Evolutionary conservation across 92 coral and sea anemone genomes (phyloP).

Genomic region (Umimayanthus chanpuru): DNA sequence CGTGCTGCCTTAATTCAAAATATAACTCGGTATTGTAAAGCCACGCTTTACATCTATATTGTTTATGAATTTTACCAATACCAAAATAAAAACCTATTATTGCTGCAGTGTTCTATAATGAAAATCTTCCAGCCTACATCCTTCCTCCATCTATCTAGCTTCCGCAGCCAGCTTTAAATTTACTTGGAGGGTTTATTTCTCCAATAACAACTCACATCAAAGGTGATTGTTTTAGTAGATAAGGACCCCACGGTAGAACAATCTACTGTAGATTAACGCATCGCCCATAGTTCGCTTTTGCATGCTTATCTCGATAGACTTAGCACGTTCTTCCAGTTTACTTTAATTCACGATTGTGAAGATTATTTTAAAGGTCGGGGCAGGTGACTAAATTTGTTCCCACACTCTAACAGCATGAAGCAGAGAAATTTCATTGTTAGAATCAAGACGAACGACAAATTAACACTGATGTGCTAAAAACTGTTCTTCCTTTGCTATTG

Average conservation of each 20-base stretch:
- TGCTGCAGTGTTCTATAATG: conserved; percentile 68
- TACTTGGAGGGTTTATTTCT: conserved; percentile 71
- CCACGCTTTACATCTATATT: conserved; percentile 65
- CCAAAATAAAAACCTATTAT: conserved; percentile 73
- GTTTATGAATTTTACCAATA: conserved; percentile 81
- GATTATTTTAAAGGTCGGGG: conserved; percentile 56
- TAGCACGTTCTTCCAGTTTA: conserved; percentile 73
- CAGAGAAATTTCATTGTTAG: conserved; percentile 52
- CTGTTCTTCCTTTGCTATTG: conserved; percentile 39
- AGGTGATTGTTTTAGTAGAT: conserved; percentile 67
- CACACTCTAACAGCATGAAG: conserved; percentile 49
- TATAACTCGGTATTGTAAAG: conserved; percentile 56
- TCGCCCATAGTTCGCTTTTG: conserved; percentile 60
- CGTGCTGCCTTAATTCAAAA: conserved; percentile 64
- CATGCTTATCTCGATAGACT: conserved; percentile 72
- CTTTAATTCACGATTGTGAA: conserved; percentile 72
- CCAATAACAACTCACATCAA: conserved; percentile 62
- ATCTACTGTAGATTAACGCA: conserved; percentile 79
- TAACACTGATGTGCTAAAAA: conserved; percentile 24
- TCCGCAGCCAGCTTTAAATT: conserved; percentile 90
- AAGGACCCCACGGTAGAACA: conserved; percentile 70
- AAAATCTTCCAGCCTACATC: conserved; percentile 65
- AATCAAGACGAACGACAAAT: conserved; percentile 25
- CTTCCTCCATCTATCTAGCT: conserved; percentile 74
- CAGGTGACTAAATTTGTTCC: conserved; percentile 59